These are phyloP conservation scores for Neelides sp. DNA, from an alignment of 1,140 invertebrate genomes.

Conservation along the genomic window DNA sequence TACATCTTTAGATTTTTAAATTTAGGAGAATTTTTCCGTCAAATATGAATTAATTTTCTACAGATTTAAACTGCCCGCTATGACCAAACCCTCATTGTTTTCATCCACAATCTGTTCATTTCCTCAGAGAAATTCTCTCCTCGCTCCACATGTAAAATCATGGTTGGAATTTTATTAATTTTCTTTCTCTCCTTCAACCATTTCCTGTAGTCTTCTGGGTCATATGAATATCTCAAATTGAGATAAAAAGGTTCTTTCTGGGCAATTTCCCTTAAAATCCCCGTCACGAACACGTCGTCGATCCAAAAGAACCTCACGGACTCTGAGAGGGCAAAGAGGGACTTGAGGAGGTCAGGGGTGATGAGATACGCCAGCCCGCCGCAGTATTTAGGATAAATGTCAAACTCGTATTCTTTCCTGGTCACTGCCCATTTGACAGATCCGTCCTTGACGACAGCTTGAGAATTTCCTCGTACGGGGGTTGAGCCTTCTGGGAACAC, in stretches of 20 bases:
- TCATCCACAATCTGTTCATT: conserved; percentile 29
- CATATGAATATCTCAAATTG: conserved; percentile 35
- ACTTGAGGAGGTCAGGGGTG: conserved; percentile 49
- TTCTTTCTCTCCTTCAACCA: conserved; percentile 31
- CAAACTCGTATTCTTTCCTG: conserved; percentile 32
- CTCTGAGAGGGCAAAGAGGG: conserved; percentile 33
- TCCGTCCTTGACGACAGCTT: background rate
- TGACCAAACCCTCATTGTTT: conserved; percentile 27
- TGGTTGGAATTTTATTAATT: conserved; percentile 27
- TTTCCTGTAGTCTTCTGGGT: conserved; percentile 31
- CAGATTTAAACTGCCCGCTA: background rate
- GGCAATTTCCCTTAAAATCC: conserved; percentile 35
- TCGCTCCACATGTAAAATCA: conserved; percentile 27
- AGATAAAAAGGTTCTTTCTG: conserved; percentile 34
- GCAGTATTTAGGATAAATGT: conserved; percentile 37
- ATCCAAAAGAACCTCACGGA: conserved; percentile 40
- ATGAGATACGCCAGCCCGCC: conserved; percentile 49
- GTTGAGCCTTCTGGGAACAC: conserved; percentile 35
- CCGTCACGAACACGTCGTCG: conserved; percentile 43
- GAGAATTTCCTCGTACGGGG: conserved; percentile 27
- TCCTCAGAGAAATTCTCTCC: conserved; percentile 23
- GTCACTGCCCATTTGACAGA: conserved; percentile 38
- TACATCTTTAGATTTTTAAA: background rate
- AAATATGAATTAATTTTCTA: background rate
- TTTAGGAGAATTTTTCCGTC: background rate